Conservation (phyloP, 2,113 vertebrate species). For the Gopherus flavomarginatus region DNA sequence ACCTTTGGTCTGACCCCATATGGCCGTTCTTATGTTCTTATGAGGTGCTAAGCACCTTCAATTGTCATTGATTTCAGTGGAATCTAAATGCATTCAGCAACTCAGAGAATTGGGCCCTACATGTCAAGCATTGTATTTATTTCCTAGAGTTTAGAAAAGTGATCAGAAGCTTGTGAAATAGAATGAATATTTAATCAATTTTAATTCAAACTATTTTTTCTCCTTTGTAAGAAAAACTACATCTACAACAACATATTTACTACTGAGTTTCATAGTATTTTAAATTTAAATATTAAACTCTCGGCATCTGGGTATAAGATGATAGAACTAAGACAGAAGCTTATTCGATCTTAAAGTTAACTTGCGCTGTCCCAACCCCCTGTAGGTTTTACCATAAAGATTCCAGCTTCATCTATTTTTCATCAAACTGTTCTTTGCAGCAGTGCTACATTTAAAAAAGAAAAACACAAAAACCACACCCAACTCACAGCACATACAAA, state of each 20-base stretch:
- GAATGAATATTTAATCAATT: not conserved
- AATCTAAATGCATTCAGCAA: not conserved
- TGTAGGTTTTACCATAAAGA: not conserved
- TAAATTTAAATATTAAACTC: not conserved
- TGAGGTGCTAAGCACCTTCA: not conserved
- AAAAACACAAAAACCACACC: conserved; percentile 16
- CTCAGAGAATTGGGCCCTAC: not conserved
- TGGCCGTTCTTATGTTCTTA: too few relatives aligned
- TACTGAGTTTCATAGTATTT: not conserved
- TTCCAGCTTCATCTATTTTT: not conserved
- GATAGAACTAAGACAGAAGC: not conserved
- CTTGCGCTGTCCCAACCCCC: not conserved
- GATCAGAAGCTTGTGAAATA: not conserved
- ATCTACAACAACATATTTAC: not conserved
- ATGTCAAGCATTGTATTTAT: accelerated
- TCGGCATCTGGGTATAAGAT: not conserved
- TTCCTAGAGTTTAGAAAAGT: not conserved
- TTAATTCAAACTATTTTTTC: not conserved
- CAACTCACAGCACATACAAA: conserved; percentile 3
- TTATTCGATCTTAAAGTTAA: not conserved
- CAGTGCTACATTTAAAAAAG: not conserved
- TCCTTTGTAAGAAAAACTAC: not conserved
- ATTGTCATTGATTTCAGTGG: not conserved
- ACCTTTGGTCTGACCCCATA: too few relatives aligned
- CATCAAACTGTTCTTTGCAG: not conserved